A percentile compares a stretch with the other conserved stretches of the same genome.
phyloP scores from a whole-genome alignment of 2,797 vertebrate genomes.

The Capromys pilorides region DNA sequence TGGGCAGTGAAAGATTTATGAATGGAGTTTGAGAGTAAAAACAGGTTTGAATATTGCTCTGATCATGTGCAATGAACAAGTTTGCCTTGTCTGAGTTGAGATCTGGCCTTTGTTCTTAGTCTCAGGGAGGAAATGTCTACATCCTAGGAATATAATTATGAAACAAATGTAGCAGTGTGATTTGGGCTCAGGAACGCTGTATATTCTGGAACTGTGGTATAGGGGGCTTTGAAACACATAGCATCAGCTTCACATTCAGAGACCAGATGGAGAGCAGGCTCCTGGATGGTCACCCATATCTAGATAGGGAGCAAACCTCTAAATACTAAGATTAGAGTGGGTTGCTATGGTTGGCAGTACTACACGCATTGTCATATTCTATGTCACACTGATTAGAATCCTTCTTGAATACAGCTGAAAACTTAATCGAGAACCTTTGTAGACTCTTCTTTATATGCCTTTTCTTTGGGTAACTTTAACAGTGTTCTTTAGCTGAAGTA shows the following conservation, averaged over 20 bases:
- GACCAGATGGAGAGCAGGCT: background rate
- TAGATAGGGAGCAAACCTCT: background rate
- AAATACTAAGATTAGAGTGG: background rate
- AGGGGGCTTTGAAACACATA: background rate
- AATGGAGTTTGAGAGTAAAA: background rate
- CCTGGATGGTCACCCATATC: fast-evolving
- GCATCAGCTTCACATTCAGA: background rate
- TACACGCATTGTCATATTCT: background rate
- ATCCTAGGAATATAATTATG: background rate
- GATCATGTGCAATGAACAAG: background rate
- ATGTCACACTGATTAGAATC: background rate
- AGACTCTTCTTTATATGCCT: background rate
- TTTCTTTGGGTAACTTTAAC: background rate
- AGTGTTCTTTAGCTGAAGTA: background rate
- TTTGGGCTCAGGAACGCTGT: background rate
- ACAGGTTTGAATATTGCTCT: background rate
- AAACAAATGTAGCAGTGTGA: background rate
- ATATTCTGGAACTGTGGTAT: background rate
- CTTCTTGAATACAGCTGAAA: background rate
- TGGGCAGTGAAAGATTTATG: background rate
- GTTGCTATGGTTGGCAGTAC: background rate
- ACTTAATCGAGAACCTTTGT: background rate
- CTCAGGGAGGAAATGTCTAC: background rate
- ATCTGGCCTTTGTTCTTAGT: background rate
- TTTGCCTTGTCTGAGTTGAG: background rate